Conservation (phyloP, 2,797 vertebrate genomes). For the Sebastes hubbsi region DNA sequence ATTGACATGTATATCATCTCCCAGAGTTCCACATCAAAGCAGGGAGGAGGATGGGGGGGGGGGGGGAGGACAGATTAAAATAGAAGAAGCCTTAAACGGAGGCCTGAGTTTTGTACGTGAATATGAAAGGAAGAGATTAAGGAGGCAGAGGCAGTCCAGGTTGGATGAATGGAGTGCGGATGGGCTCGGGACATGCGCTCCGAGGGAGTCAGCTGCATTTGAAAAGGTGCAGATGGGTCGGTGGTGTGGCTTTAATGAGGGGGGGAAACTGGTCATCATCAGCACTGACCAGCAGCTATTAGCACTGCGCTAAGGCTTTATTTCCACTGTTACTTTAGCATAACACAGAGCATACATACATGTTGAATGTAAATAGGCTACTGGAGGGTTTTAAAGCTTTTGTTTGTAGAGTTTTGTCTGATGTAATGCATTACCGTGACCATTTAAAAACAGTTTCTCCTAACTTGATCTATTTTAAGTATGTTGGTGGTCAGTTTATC, state of each 20-base stretch:
- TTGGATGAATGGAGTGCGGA: constrained; percentile 61
- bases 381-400: background rate
- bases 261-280: background rate
- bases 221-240: constrained; percentile 64
- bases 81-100: constrained; percentile 49
- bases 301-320: background rate
- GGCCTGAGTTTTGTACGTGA: constrained; percentile 48
- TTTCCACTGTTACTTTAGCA: background rate
- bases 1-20: constrained; percentile 85
- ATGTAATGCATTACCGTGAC: background rate
- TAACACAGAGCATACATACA: background rate
- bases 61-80: constrained; percentile 40
- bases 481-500: background rate
- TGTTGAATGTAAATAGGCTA: background rate
- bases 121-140: constrained; percentile 74
- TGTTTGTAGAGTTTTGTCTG: background rate
- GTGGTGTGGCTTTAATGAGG: constrained; percentile 21
- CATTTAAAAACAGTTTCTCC: background rate
- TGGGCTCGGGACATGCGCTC: constrained; percentile 46
- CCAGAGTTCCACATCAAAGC: constrained; percentile 67
- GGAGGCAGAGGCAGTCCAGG: constrained; percentile 58
- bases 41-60: constrained; percentile 12
- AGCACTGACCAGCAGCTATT: constrained; percentile 24
- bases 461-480: background rate
- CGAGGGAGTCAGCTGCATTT: constrained; percentile 65